These are phyloP conservation scores for Astyanax mexicanus DNA, from an alignment of 2,797 vertebrate genomes.

Conservation along the genomic window DNA sequence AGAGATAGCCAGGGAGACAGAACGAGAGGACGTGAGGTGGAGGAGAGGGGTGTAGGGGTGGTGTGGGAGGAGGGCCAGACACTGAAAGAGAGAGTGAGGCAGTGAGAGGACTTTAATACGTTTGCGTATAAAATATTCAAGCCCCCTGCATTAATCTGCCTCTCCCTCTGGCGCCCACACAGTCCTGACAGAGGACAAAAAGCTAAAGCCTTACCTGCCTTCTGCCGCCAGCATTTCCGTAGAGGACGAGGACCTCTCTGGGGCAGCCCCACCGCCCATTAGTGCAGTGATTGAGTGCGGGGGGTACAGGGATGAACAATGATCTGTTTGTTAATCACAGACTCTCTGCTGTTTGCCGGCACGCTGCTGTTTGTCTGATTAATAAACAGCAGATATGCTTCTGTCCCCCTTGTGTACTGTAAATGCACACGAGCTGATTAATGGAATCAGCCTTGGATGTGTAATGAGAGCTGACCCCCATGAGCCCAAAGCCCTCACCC, in stretches of 20 bases:
- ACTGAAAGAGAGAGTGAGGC: constrained; percentile 64
- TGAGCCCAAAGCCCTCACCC: constrained; percentile 41
- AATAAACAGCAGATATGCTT: constrained; percentile 42
- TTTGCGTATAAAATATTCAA: constrained; percentile 85
- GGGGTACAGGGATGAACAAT: constrained; percentile 20
- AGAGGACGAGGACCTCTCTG: constrained; percentile 7
- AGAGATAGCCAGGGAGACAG: constrained; percentile 10
- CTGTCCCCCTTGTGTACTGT: constrained; percentile 28
- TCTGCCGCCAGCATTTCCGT: background rate
- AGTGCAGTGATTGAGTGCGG: constrained; percentile 35
- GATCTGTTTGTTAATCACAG: constrained; percentile 49
- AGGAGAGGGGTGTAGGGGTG: constrained; percentile 10
- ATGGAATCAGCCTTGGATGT: constrained; percentile 43
- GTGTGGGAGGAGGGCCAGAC: constrained; percentile 19
- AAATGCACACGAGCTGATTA: constrained; percentile 42
- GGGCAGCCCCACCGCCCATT: constrained; percentile 26
- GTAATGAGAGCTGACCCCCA: constrained; percentile 56
- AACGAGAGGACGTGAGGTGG: constrained; percentile 9
- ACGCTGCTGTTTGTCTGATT: constrained; percentile 44
- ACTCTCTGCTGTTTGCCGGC: constrained; percentile 33
- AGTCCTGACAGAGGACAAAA: constrained; percentile 70
- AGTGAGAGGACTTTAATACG: constrained; percentile 69
- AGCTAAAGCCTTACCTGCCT: constrained; percentile 60
- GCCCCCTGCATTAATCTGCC: constrained; percentile 79
- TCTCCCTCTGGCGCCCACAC: constrained; percentile 73